Evolutionary conservation across 2,888 invertebrate species (phyloP).

Genomic region (Podabrus alpinus): DNA sequence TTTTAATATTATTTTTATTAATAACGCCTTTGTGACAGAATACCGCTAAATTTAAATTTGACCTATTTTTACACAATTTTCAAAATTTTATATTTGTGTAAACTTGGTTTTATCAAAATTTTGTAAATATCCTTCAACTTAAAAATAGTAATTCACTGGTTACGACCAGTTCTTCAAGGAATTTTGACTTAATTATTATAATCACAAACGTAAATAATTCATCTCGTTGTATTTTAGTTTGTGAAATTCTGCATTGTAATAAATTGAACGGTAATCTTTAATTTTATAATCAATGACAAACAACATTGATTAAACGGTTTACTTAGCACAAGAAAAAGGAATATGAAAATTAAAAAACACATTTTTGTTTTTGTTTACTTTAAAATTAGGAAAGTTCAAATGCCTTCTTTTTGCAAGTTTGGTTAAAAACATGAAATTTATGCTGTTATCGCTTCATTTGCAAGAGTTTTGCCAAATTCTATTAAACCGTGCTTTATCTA

Average conservation of each 20-base stretch:
- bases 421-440: neutral
- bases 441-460: neutral
- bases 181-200: neutral
- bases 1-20: constrained; percentile 21
- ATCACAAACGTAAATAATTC: neutral
- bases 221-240: neutral
- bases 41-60: constrained; percentile 27
- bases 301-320: neutral
- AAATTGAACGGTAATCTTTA: neutral
- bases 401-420: neutral
- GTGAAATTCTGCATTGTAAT: neutral
- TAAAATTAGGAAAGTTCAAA: neutral
- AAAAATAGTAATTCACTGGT: neutral
- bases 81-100: neutral
- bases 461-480: neutral
- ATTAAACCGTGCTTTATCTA: neutral
- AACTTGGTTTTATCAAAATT: neutral
- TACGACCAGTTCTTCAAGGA: neutral
- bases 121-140: neutral
- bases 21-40: constrained; percentile 10
- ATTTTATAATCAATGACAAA: neutral
- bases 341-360: neutral
- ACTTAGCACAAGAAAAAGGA: neutral
- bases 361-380: neutral
- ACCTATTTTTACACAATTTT: constrained; percentile 19